Base-by-base conservation (phyloP, 2,113 vertebrate species). In the Theristicus caerulescens region DNA sequence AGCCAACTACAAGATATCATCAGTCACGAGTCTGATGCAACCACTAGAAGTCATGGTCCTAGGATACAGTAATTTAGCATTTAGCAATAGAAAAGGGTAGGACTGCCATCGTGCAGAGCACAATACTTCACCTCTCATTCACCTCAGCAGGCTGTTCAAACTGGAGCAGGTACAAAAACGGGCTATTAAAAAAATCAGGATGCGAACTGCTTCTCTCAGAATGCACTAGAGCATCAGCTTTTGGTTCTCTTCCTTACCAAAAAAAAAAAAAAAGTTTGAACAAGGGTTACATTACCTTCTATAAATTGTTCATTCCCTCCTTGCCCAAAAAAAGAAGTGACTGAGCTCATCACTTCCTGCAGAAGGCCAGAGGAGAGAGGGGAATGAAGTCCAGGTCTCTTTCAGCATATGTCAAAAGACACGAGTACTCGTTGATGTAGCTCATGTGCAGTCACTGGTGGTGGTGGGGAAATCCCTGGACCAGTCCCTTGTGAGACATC, bases 361-460 rank as follows among this genome's bases (percentile, higher is more conserved):
- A 73, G 55, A 64, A 77, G 19, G 8, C 34, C 64, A 86, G 54
- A 82, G 54, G 15, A 64, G 17, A 67, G 11, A 74, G 9, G 17
- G 16, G 9, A 88, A 47, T 12, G 1, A 80, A 91, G 25, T 3
- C 21, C 74, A n/a, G 19, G 38, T 51, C 32, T 44, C 47, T 31
- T 22, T 52, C n/a, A 31, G 21, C 3, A 0, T 6, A 18, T 2
- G 11, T 32, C 73, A 61, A 7, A 44, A 52, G 42, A 26, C 49
- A 34, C 8, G 32, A n/a, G 34, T 3, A 49, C 16, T 19, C 0
- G 0, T 18, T 26, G 38, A 44, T n/a, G 38, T 7, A 57, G 38
- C 29, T 61, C 12, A 0, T 14, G 10, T 8, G 66, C 55, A 82
- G 42, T 0, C 7, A 38, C 34, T 19, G n/a, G 0, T 1, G 1